Evolutionary conservation across 2,113 vertebrate species (phyloP), one percentile per base, ranked within the genome.

Genomic region (Aegotheles bennettii): DNA sequence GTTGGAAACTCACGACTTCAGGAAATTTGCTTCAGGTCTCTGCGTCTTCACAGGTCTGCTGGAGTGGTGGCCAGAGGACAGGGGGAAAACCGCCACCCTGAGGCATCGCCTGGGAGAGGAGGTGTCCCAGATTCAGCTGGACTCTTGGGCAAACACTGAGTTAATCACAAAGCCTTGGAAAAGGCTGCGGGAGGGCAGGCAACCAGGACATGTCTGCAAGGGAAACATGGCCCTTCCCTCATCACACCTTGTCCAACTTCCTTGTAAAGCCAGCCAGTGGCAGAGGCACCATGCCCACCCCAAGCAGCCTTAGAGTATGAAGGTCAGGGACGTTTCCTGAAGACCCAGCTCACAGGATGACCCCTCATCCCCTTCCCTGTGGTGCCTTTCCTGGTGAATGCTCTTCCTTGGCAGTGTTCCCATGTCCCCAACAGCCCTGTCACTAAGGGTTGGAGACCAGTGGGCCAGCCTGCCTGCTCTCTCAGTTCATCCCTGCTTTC

Each of bases 381-480:
- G 45, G 4, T 45, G 33, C 16, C 8, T n/a, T 43, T 48, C 47
- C 73, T 31, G 21, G 28, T 60, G 82, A 53, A 23, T 23, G 48
- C 43, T 65, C 28, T n/a, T 80, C 28, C 53, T 73, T 3, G 0
- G 7, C 1, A 3, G 36, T 28, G 47, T 43, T 73, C 45, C 11
- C 3, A 1, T 21, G 16, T 2, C 5, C 33, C 7, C 23, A 61
- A 11, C 28, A 45, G 12, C 24, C 47, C 14, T 11, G 4, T 25
- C 40, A 54, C 26, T n/a, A 48, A 59, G 28, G 17, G 4, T 0
- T 35, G 16, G 15, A 43, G 24, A 56, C 18, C 0, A 0, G 23
- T 48, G 33, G n/a, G 14, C 18, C 51, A 67, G 42, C 47, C 36
- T 4, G 2, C 16, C 13, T 45, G 28, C 38, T 40, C 21, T 31